These are phyloP conservation scores for Cenopis cana DNA, from an alignment of 2,888 invertebrate genomes.

Conservation along the genomic window DNA sequence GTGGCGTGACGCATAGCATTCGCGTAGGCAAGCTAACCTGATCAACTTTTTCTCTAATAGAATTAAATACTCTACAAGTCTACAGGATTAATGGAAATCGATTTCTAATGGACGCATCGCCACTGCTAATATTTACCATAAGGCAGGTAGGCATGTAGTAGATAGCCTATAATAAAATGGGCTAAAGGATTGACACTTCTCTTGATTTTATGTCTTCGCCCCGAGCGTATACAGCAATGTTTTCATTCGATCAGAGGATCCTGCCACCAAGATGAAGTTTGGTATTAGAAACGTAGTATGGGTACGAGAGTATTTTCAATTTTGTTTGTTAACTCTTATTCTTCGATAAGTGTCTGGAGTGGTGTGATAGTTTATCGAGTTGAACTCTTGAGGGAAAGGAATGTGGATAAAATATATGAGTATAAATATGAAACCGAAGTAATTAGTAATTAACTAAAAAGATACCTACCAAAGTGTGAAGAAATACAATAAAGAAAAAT, in stretches of 20 bases:
- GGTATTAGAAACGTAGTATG: constrained; percentile 79
- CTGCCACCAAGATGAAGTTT: constrained; percentile 78
- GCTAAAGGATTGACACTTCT: constrained; percentile 12
- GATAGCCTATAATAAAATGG: too few species aligned
- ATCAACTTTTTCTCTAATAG: too few species aligned
- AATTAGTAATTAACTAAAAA: not conserved
- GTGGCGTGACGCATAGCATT: too few species aligned
- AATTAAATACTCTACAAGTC: too few species aligned
- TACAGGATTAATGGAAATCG: too few species aligned
- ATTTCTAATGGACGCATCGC: too few species aligned
- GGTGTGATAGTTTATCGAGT: constrained; percentile 21
- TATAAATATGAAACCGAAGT: not conserved
- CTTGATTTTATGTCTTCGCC: constrained; percentile 10
- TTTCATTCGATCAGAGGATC: constrained; percentile 82
- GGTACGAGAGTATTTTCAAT: constrained; percentile 69
- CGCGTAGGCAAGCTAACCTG: too few species aligned
- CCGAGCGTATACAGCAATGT: constrained; percentile 70
- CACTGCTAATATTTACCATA: too few species aligned
- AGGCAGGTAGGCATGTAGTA: too few species aligned
- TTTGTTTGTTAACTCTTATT: constrained; percentile 71
- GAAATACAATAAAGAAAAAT: too few species aligned
- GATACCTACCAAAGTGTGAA: not conserved
- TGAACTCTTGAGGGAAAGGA: not conserved
- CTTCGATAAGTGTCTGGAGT: constrained; percentile 19
- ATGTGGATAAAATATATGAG: not conserved